Base-by-base conservation (phyloP, 2,113 vertebrate species). In the Eulemur rufifrons region DNA sequence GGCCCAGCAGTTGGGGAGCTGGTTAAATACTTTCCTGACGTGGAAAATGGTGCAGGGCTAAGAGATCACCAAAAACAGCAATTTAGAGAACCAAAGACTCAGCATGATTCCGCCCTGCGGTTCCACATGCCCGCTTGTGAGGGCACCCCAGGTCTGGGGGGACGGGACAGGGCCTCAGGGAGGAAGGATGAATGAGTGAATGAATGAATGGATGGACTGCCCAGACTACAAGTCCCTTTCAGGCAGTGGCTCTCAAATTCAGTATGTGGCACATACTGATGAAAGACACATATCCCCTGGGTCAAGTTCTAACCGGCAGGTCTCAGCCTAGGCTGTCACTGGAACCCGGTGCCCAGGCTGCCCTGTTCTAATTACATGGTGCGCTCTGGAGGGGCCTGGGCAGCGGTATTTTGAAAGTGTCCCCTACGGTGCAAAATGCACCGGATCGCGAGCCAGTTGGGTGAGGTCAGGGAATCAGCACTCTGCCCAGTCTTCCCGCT, bases 201-300 rank as follows among this genome's bases (percentile, higher is more conserved):
- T 32, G 37, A 32, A 14, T 81, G 18, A 3, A 6, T 73, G 6
- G 0, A 8, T 6, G 21, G 1, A 14, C 18, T 45, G 52, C 0
- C 45, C 29, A 59, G 34, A 74, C 32, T 63, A 17, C 64, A 69
- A 11, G 37, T 18, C 52, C 83, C 73, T 50, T 10, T 54, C 39
- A 11, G 64, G 6, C 42, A 42, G 39, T 68, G 14, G 32, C n/a
- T 66, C 71, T 92, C n/a, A 50, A n/a, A 81, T 54, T 63, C 56
- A 27, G 74, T 4, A 3, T 9, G 11, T 15, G 4, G 1, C 0
- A 3, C 10, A 34, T 20, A 54, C 2, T 15, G 78, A 42, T 15
- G 34, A 76, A 29, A 39, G 54, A 59, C 29, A 69, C 10, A 5
- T 1, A 9, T 9, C 34, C 39, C 25, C 54, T 6, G 1, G 3